Evolutionary conservation across 2,888 invertebrate species (phyloP).

Genomic region (Tenthredo mesomela): DNA sequence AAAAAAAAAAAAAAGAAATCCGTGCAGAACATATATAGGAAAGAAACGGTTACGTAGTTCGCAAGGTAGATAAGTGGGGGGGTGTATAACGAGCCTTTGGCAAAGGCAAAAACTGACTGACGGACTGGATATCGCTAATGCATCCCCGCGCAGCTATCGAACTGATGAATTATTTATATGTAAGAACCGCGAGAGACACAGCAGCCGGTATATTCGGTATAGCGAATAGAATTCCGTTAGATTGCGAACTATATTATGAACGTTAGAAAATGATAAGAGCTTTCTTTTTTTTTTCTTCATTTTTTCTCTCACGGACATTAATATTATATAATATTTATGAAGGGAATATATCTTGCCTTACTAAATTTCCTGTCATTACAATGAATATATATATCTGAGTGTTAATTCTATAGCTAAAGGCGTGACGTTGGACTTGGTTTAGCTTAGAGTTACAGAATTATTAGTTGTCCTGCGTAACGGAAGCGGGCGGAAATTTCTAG

Average conservation of each 20-base stretch:
- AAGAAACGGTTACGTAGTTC: neutral
- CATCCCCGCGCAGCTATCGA: constrained; percentile 38
- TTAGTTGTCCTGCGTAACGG: neutral
- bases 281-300: neutral
- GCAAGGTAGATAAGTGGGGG: neutral
- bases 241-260: neutral
- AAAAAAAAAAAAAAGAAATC: no score
- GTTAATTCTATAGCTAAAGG: neutral
- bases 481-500: constrained; percentile 11
- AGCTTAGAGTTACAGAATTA: neutral
- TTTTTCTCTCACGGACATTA: neutral
- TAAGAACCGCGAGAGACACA: constrained; percentile 31
- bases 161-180: constrained; percentile 46
- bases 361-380: no score
- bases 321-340: no score
- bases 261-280: neutral
- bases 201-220: neutral
- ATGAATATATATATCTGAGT: no score
- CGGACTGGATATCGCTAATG: constrained; percentile 46
- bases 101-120: constrained; percentile 28
- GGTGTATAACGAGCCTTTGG: constrained; percentile 28
- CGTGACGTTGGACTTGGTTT: neutral
- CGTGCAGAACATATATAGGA: neutral
- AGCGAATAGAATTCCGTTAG: neutral
- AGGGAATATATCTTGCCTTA: no score